Base-by-base conservation (phyloP, 2,797 vertebrate species). In the Fundulus diaphanus region DNA sequence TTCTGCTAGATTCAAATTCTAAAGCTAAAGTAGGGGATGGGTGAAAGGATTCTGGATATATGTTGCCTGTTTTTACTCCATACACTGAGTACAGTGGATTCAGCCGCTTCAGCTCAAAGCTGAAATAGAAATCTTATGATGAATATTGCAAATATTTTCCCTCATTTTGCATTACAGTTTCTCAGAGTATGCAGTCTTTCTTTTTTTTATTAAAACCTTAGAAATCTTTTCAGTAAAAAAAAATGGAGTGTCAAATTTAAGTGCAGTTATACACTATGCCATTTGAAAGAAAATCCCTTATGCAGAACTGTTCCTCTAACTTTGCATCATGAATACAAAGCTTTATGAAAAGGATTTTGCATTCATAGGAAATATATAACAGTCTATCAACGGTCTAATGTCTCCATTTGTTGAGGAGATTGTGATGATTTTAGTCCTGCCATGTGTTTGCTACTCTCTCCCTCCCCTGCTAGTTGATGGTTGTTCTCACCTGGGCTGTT, bases 11-110 rank as follows among this genome's bases (percentile, higher is more conserved):
- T 73, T 75, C 31, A 68, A 77, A 77, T 63, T 59, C 70, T 65
- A 46, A 61, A 49, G 49, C 31, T 49, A 54, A 68, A 59, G 37
- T 40, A 73, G 63, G 66, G 54, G 49, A 42, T 18, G 24, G 57
- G 73, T 78, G 51, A 79, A 80, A 82, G 69, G 46, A 63, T 20
- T 18, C 20, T 24, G 40, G 11, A 69, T 42, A 73, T 73, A 82
- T 77, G 31, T n/a, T 65, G 29, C 7, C 68, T 65, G 70, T 66
- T 70, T 44, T 66, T 31, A 37, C 56, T 59, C 33, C 24, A 20
- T 59, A 31, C 29, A 33, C 57, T 9, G 57, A 57, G 46, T 51
- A 42, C 48, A 69, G 49, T 42, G 54, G 18, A 68, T 54, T 35
- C 54, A 68, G 24, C 24, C 8, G 44, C 11, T 37, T 67, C 42